Evolutionary conservation across 2,113 vertebrate genomes (phyloP).

Genomic region (Camelus dromedarius): DNA sequence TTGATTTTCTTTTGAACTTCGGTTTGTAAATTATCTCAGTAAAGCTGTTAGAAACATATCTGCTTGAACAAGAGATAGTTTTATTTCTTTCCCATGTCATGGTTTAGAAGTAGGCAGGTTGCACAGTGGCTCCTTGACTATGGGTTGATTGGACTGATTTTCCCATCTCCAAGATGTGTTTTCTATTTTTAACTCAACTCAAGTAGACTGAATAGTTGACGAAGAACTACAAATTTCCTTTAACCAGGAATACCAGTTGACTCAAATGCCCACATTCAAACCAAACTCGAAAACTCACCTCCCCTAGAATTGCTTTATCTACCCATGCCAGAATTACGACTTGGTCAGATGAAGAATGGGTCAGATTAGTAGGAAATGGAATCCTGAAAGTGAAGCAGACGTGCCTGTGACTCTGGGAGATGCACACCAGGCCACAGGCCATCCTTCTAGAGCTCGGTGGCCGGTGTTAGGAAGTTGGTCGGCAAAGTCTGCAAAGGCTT

Average conservation of each 20-base stretch:
- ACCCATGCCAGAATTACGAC: neutral
- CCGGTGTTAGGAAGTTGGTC: neutral
- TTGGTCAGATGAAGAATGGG: neutral
- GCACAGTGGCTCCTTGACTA: neutral
- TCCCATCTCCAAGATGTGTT: neutral
- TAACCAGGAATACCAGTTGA: neutral
- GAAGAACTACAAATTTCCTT: neutral
- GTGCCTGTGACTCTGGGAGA: neutral
- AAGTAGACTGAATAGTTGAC: neutral
- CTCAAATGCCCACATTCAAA: neutral
- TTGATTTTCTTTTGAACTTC: too few species aligned
- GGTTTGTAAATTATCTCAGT: neutral
- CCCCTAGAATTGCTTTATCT: neutral
- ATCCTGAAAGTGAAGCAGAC: neutral
- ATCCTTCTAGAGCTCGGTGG: neutral
- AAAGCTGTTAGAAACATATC: neutral
- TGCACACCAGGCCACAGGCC: accelerated
- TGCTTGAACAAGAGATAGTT: neutral
- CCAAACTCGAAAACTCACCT: neutral
- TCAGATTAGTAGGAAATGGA: neutral
- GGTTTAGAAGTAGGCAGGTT: neutral
- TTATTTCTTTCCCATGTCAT: neutral
- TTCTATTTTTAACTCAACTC: neutral
- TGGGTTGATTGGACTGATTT: neutral
- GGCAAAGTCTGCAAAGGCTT: neutral